Evolutionary conservation across 2,113 vertebrate genomes (phyloP).

Genomic region (Tenebrosternarchus preto): DNA sequence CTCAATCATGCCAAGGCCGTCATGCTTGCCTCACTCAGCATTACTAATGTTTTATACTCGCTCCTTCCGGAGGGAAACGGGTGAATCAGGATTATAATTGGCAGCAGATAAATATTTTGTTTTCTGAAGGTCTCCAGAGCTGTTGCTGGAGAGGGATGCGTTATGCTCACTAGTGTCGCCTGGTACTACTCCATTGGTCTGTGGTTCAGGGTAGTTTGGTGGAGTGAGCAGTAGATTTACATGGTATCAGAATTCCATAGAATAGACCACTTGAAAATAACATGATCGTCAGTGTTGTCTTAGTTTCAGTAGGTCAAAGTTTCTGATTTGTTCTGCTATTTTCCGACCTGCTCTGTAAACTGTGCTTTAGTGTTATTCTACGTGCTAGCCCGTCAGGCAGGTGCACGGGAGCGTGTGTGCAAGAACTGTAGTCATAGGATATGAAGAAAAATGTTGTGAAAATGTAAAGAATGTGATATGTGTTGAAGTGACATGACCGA

Average conservation of each 20-base stretch:
- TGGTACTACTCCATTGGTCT: background rate
- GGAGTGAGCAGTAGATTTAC: constrained; percentile 42
- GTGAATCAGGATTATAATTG: constrained; percentile 37
- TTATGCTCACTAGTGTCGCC: background rate
- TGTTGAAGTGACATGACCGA: too few relatives aligned
- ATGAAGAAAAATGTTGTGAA: too few relatives aligned
- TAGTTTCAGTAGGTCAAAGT: constrained; percentile 24
- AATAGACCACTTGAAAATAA: constrained; percentile 56
- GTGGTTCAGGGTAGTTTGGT: constrained; percentile 44
- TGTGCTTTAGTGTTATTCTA: background rate
- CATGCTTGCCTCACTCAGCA: constrained; percentile 13
- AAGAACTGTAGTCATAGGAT: too few relatives aligned
- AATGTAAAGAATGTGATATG: too few relatives aligned
- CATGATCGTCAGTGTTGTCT: constrained; percentile 49
- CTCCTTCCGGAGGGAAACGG: constrained; percentile 21
- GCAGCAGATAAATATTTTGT: constrained; percentile 27
- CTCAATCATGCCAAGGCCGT: constrained; percentile 32
- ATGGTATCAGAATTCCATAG: constrained; percentile 49
- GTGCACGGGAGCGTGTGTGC: background rate
- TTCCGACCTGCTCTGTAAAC: background rate
- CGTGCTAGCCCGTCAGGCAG: background rate
- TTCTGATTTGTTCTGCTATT: constrained; percentile 38
- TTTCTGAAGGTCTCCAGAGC: background rate
- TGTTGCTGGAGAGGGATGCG: too few relatives aligned
- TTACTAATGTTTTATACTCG: constrained; percentile 23